Evolutionary conservation across 1,140 invertebrate genomes (phyloP).

Genomic region (Conus ventricosus): DNA sequence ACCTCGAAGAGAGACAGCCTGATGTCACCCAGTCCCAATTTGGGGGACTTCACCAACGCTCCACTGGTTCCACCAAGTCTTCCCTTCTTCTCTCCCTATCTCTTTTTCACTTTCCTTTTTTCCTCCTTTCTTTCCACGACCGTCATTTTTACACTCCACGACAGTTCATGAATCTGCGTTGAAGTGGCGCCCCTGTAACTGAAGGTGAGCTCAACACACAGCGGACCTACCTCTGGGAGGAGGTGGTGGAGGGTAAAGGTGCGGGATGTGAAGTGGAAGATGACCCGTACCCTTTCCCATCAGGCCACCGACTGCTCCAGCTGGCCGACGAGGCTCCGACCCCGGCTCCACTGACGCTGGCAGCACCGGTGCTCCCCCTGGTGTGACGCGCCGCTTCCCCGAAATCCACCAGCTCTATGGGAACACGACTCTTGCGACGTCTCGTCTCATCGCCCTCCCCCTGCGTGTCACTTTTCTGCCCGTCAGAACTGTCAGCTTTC

Average conservation of each 20-base stretch:
- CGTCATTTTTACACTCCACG: no score
- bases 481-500: background rate
- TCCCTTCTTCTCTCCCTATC: no score
- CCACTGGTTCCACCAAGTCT: no score
- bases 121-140: no score
- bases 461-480: background rate
- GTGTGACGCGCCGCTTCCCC: constrained; percentile 51
- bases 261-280: background rate
- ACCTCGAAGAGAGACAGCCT: no score
- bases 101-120: no score
- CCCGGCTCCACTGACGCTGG: background rate
- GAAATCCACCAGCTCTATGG: constrained; percentile 53
- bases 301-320: constrained; percentile 5
- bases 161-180: no score
- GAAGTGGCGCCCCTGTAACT: no score
- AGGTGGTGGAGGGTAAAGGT: background rate
- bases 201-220: no score
- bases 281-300: background rate
- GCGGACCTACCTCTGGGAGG: background rate
- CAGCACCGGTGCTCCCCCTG: background rate
- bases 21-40: no score
- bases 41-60: no score
- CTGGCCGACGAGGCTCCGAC: background rate
- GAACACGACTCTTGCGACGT: constrained; percentile 25
- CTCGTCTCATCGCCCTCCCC: constrained; percentile 29